Conservation (phyloP, 2,797 vertebrate genomes). For the Myotis vivesi region DNA sequence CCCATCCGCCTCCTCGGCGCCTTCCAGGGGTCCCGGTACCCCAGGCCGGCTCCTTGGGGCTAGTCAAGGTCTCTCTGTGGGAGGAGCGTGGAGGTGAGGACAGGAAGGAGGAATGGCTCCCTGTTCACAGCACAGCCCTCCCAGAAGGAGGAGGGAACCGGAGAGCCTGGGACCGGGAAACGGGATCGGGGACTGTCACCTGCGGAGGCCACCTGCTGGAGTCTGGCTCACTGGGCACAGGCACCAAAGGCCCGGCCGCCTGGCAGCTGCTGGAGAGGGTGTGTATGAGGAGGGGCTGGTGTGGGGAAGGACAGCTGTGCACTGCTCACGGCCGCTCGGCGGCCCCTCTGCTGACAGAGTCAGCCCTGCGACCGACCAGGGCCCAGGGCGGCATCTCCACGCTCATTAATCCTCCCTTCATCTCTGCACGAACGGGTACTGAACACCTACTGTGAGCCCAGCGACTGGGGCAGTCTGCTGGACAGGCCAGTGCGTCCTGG, state of each 20-base stretch:
- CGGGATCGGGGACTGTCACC: not conserved
- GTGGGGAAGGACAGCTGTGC: not conserved
- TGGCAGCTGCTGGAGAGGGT: conserved; percentile 15
- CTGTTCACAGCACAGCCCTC: not conserved
- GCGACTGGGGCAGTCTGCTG: not conserved
- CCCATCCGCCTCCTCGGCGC: too few species aligned
- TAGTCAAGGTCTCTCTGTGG: not conserved
- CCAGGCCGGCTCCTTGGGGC: not conserved
- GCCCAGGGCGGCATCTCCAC: too few species aligned
- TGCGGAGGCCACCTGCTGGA: conserved; percentile 40
- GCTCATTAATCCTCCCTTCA: accelerated
- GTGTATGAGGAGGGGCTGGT: not conserved
- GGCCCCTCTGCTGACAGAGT: not conserved
- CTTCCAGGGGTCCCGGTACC: not conserved
- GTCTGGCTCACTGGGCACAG: not conserved
- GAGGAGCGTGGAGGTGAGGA: not conserved
- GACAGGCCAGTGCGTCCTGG: not conserved
- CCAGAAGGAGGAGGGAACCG: not conserved
- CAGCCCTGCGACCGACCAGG: not conserved
- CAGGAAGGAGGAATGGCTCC: not conserved
- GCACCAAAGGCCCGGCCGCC: not conserved
- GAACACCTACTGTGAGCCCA: not conserved
- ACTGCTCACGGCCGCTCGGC: not conserved
- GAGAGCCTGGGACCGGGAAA: conserved; percentile 2
- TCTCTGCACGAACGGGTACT: accelerated